Percentiles rank a stretch among this genome's conserved stretches.
Evolutionary conservation across 2,888 invertebrate species (phyloP).

Genomic region (Dolomedes plantarius): DNA sequence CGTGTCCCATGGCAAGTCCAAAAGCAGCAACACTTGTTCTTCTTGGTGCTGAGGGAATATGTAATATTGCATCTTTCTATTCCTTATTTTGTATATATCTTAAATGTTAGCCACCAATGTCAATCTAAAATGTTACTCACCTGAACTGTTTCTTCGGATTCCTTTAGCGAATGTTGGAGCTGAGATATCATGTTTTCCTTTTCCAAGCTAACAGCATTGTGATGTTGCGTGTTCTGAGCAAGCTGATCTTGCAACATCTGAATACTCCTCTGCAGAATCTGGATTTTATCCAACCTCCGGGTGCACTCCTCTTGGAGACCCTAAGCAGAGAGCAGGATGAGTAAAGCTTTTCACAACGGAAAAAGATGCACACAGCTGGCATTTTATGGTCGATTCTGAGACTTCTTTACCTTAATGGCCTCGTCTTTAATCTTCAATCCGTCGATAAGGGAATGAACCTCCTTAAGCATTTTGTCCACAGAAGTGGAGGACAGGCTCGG

Average conservation of each 20-base stretch:
- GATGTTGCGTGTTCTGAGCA: conserved; percentile 49
- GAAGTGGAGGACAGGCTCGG: conserved; percentile 57
- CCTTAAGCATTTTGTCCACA: conserved; percentile 66
- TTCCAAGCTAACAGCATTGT: conserved; percentile 32
- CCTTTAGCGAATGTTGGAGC: conserved; percentile 54
- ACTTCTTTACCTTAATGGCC: conserved; percentile 58
- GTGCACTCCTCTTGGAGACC: conserved; percentile 64
- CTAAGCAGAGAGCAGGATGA: not conserved
- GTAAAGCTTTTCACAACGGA: not conserved
- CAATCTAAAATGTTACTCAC: too few relatives aligned
- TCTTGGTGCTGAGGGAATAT: too few relatives aligned
- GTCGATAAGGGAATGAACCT: conserved; percentile 61
- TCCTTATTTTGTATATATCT: too few relatives aligned
- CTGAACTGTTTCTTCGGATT: conserved; percentile 55
- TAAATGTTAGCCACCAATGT: too few relatives aligned
- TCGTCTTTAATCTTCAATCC: conserved; percentile 67
- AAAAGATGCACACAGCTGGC: too few relatives aligned
- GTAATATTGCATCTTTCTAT: too few relatives aligned
- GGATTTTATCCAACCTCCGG: conserved; percentile 59
- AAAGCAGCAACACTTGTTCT: too few relatives aligned
- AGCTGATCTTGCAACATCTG: conserved; percentile 62
- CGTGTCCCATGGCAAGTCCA: too few relatives aligned
- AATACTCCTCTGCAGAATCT: conserved; percentile 57
- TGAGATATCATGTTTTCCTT: conserved; percentile 60
- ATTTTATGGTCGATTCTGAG: too few relatives aligned